phyloP scores from a whole-genome alignment of 2,797 vertebrate genomes.

The Falco peregrinus region DNA sequence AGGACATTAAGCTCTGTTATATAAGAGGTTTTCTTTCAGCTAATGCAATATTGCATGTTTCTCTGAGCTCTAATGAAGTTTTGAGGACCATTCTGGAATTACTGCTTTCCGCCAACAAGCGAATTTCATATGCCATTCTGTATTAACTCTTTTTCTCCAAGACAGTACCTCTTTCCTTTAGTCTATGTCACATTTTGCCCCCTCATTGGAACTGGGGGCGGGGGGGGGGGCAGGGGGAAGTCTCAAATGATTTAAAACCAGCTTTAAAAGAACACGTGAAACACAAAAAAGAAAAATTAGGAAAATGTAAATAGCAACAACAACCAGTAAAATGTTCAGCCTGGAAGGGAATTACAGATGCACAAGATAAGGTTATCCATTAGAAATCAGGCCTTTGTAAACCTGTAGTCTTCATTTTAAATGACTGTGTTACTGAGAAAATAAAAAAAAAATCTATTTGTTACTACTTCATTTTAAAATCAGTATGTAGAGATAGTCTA shows the following conservation, averaged over 20 bases:
- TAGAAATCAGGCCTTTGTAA: neutral
- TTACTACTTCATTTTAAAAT: neutral
- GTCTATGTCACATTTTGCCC: neutral
- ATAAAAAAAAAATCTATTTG: neutral
- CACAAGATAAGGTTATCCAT: neutral
- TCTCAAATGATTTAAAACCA: neutral
- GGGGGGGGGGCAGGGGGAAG: too few species aligned
- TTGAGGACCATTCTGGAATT: neutral
- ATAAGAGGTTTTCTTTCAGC: neutral
- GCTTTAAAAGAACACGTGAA: neutral
- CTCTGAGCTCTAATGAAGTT: constrained; percentile 36
- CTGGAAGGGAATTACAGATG: neutral
- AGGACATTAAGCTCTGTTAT: neutral
- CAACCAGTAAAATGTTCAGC: neutral
- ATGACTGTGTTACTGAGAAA: neutral
- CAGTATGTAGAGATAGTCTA: neutral
- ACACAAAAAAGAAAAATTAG: neutral
- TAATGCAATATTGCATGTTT: constrained; percentile 42
- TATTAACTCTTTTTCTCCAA: neutral
- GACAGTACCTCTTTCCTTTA: neutral
- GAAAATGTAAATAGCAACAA: neutral
- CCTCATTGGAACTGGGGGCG: neutral
- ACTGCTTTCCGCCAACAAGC: neutral
- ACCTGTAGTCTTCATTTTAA: neutral
- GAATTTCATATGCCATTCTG: neutral